Evolutionary conservation across 2,113 vertebrate species (phyloP).

Genomic region (Sinocyclocheilus grahami): DNA sequence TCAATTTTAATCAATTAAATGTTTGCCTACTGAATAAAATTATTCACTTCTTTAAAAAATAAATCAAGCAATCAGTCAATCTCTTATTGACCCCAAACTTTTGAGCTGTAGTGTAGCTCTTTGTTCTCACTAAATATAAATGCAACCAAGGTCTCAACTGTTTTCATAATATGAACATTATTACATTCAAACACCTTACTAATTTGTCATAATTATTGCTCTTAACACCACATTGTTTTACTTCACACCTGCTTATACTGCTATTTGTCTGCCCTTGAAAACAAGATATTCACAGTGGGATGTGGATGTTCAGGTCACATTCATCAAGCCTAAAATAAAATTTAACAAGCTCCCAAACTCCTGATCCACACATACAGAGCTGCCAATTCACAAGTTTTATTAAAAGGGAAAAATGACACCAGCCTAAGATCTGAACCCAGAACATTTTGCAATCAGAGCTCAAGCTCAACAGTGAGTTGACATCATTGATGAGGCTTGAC

Average conservation of each 20-base stretch:
- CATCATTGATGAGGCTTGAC: neutral
- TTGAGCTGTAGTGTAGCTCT: too few species aligned
- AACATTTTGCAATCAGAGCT: neutral
- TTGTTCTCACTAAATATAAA: too few species aligned
- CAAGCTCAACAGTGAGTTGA: neutral
- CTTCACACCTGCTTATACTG: neutral
- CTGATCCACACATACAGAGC: neutral
- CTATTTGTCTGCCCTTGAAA: neutral
- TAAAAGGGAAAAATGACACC: neutral
- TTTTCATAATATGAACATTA: neutral
- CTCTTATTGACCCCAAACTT: too few species aligned
- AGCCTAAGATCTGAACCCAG: neutral
- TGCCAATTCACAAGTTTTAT: neutral
- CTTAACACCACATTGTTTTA: neutral
- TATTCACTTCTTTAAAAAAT: too few species aligned
- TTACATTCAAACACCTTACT: neutral
- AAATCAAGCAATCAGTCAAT: too few species aligned
- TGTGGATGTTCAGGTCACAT: neutral
- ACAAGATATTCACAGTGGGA: neutral
- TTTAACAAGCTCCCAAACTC: neutral
- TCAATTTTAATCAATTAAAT: too few species aligned
- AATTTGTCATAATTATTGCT: neutral
- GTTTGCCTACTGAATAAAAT: too few species aligned
- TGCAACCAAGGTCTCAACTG: too few species aligned
- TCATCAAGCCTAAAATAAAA: neutral